These are phyloP conservation scores for Trichopria drosophilae DNA, from an alignment of 2,888 invertebrate species.

Conservation along the genomic window DNA sequence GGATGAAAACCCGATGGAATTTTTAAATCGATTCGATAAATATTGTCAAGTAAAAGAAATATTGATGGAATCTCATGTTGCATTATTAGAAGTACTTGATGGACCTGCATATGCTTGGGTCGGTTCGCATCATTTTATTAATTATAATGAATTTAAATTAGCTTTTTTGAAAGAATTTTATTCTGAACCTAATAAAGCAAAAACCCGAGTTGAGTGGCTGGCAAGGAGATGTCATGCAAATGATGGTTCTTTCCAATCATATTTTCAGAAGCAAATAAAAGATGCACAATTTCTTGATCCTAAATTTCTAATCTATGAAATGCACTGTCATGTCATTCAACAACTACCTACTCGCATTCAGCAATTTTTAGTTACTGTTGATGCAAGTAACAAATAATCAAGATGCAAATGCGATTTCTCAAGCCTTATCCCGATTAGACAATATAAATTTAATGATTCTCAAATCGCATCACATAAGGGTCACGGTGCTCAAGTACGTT, in stretches of 20 bases:
- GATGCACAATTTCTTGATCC: conserved; percentile 5
- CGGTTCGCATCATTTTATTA: background rate
- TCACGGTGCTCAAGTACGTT: too few species aligned
- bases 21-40: background rate
- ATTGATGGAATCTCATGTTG: background rate
- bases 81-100: background rate
- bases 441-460: too few species aligned
- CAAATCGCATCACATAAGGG: too few species aligned
- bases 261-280: conserved; percentile 3
- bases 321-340: too few species aligned
- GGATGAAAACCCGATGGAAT: conserved; percentile 1
- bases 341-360: too few species aligned
- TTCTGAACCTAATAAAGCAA: background rate
- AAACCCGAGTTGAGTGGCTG: background rate
- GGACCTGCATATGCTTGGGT: background rate
- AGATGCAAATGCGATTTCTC: background rate
- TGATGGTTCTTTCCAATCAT: background rate
- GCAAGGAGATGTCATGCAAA: background rate
- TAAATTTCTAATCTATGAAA: background rate
- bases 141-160: background rate
- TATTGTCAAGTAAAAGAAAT: background rate
- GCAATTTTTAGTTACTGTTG: background rate
- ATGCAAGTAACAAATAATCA: background rate
- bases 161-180: conserved; percentile 6
- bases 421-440: conserved; percentile 2